These are phyloP conservation scores for Araneus ventricosus DNA, from an alignment of 1,140 invertebrate species.

Conservation along the genomic window DNA sequence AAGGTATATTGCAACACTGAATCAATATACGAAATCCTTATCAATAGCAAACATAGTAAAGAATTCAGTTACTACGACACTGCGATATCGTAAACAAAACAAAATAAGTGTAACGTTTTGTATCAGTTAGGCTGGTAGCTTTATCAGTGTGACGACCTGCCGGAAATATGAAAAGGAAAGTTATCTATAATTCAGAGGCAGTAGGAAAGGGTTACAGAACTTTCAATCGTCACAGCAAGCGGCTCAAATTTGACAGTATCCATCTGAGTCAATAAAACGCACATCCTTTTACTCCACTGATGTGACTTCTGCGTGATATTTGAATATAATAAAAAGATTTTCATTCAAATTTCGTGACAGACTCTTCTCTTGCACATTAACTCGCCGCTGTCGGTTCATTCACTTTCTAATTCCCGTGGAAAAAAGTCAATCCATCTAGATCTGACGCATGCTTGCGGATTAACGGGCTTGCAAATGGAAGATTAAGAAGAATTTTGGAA, in stretches of 20 bases:
- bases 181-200: background rate
- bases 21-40: background rate
- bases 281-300: background rate
- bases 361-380: background rate
- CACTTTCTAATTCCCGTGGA: background rate
- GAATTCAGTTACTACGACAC: background rate
- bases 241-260: background rate
- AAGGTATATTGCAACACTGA: no score
- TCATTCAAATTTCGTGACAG: slow-evolving; percentile 15
- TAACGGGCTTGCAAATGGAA: background rate
- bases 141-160: background rate
- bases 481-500: background rate
- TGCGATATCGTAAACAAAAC: background rate
- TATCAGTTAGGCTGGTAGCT: background rate
- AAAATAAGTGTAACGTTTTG: background rate
- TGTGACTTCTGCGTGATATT: background rate
- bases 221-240: background rate
- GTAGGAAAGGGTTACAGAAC: background rate
- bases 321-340: slow-evolving; percentile 6
- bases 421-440: background rate
- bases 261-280: background rate
- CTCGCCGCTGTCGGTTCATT: background rate
- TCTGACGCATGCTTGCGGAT: background rate
- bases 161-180: background rate
- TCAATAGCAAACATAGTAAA: background rate